Evolutionary conservation across 2,888 invertebrate species (phyloP).

Genomic region (Vannuccia rotundouncinata): DNA sequence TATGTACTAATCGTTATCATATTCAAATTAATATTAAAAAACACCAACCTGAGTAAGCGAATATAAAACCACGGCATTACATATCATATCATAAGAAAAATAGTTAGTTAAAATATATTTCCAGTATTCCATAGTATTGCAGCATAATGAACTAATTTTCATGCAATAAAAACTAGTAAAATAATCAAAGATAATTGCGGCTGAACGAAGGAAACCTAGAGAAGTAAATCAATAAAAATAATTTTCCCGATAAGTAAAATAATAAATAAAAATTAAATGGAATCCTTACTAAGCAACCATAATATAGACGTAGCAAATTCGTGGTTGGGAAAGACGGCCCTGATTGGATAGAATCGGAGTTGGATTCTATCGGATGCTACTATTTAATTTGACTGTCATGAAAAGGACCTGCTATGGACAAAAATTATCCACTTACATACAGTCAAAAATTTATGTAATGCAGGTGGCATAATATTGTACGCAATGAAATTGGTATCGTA

Average conservation of each 20-base stretch:
- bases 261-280: background rate
- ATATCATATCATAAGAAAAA: background rate
- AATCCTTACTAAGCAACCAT: background rate
- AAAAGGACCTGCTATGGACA: conserved; percentile 14
- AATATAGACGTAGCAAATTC: background rate
- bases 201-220: too few species aligned
- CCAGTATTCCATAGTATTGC: too few species aligned
- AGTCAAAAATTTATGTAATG: background rate
- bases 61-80: conserved; percentile 4
- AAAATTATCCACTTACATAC: background rate
- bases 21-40: background rate
- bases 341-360: background rate
- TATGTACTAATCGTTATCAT: too few species aligned
- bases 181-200: too few species aligned
- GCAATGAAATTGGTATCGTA: too few species aligned
- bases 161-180: too few species aligned
- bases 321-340: background rate
- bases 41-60: conserved; percentile 16
- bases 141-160: background rate
- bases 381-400: conserved; percentile 14
- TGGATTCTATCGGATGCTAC: background rate
- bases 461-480: too few species aligned
- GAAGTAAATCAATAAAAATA: too few species aligned
- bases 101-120: background rate
- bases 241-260: too few species aligned